Evolutionary conservation across 1,140 invertebrate species (phyloP).

Genomic region (Drosophila paulistorum): DNA sequence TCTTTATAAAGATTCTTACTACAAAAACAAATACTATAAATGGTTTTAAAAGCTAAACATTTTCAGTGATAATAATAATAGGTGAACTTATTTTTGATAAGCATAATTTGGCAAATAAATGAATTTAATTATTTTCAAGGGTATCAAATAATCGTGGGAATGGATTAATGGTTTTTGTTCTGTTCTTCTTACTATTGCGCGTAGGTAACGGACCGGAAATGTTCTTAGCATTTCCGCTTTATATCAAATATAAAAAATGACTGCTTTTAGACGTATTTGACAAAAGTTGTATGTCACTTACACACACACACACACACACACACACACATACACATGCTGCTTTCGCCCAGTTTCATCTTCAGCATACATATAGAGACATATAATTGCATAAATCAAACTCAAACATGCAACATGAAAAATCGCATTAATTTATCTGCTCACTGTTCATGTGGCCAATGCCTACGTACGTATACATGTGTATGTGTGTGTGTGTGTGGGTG

Average conservation of each 20-base stretch:
- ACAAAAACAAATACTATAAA: too few species aligned
- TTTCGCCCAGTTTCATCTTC: constrained; percentile 11
- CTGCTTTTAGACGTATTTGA: constrained; percentile 79
- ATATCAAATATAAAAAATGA: constrained; percentile 77
- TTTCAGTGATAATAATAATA: too few species aligned
- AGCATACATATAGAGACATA: constrained; percentile 58
- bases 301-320: constrained; percentile 29
- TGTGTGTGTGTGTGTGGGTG: background rate
- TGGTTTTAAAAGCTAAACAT: too few species aligned
- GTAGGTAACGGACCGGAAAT: constrained; percentile 73
- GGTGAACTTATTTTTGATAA: too few species aligned
- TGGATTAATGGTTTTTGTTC: background rate
- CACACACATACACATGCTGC: constrained; percentile 24
- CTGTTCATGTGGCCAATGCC: constrained; percentile 63
- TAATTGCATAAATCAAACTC: constrained; percentile 82
- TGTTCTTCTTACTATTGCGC: constrained; percentile 16
- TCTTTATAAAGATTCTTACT: too few species aligned
- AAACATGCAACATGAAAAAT: constrained; percentile 82
- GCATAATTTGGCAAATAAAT: too few species aligned
- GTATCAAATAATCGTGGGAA: background rate
- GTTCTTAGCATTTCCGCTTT: constrained; percentile 72
- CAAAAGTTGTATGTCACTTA: constrained; percentile 73
- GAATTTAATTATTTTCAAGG: background rate
- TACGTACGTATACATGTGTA: constrained; percentile 26
- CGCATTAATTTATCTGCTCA: constrained; percentile 82